These are phyloP conservation scores for Leptobrachium ailaonicum DNA, from an alignment of 2,113 vertebrate species.

Conservation along the genomic window DNA sequence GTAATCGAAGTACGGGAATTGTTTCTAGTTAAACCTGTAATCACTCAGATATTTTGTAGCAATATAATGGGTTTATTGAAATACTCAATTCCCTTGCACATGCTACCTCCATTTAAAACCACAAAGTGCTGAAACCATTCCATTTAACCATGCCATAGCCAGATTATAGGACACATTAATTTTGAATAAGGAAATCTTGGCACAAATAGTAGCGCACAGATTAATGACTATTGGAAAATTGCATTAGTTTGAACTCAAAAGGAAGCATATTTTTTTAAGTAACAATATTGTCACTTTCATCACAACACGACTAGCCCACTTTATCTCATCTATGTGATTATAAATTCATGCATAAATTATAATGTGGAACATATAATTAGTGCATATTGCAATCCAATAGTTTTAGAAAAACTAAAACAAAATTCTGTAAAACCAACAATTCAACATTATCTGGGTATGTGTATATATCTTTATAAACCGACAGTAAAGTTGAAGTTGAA, in stretches of 20 bases:
- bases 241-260: conserved; percentile 49
- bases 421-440: too few relatives aligned
- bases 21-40: conserved; percentile 51
- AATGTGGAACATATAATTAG: conserved; percentile 40
- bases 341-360: conserved; percentile 35
- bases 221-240: conserved; percentile 57
- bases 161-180: conserved; percentile 45
- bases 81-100: conserved; percentile 49
- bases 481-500: too few relatives aligned
- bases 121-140: conserved; percentile 34
- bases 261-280: conserved; percentile 46
- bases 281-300: conserved; percentile 53
- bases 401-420: too few relatives aligned
- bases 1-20: conserved; percentile 44
- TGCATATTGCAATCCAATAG: neutral
- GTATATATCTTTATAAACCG: too few relatives aligned
- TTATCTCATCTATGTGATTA: conserved; percentile 49
- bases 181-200: conserved; percentile 53
- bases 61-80: conserved; percentile 51
- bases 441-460: too few relatives aligned
- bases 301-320: conserved; percentile 42
- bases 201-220: conserved; percentile 30
- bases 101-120: conserved; percentile 49
- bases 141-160: conserved; percentile 50
- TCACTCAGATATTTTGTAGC: conserved; percentile 43